Evolutionary conservation across 1,140 invertebrate species (phyloP), one percentile per base, ranked within the genome.

Genomic region (Mamestra configurata): DNA sequence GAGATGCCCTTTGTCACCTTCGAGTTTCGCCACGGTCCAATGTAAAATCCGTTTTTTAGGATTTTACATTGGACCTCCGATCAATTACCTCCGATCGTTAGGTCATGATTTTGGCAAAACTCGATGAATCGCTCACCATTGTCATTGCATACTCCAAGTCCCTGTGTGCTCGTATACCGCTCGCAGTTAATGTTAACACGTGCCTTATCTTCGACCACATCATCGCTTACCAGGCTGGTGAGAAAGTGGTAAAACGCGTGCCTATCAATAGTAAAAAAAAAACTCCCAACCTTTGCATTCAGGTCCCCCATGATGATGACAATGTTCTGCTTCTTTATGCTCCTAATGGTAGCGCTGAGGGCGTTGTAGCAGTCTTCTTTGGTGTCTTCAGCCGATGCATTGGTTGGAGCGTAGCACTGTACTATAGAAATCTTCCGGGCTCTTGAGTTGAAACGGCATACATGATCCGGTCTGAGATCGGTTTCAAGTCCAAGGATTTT

Each of bases 381-480:
- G 64, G 0, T 13, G 40, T 79, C 68, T 8, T 77, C 61, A 0
- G n/a, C 4, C 22, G 79, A 46, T 31, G 51, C 18, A 40, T 76
- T 80, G 2, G 72, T 80, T 7, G 59, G 79, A 2, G 71, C 79
- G 24, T 80, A 80, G 49, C 71, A 76, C 49, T 80, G 72, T 1
- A 80, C 61, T 4, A 84, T 31, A 55, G 55, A 75, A 0, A 84
- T 84, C 11, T 81, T 84, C 2, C 79, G 78, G 27, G 70, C 77
- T 72, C n/a, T 79, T 11, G 7, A 43, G 72, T 81, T 43, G 24
- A 84, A 84, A 0, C 83, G 15, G 77, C 83, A 27, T 70, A 75
- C 4, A 84, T 82, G 43, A 84, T 82, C 8, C 82, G 27, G 7
- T 84, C 79, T 66, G 79, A 84, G 57, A 84, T 77, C 1, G 80